Evolutionary conservation across 1,140 invertebrate species (phyloP), one percentile per base, ranked within the genome.

Genomic region (Drosophila asahinai): DNA sequence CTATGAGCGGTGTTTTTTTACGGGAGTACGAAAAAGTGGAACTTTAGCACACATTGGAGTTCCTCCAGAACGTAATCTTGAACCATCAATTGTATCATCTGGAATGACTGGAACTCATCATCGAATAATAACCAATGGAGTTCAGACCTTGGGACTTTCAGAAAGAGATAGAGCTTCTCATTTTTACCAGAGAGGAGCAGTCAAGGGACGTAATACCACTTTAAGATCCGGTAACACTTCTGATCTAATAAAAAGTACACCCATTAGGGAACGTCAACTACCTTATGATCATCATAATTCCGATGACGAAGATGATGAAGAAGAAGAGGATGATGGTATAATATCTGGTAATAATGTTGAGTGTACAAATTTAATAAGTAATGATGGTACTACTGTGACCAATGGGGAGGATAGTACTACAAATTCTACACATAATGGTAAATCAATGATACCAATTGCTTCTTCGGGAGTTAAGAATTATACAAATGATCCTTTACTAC

Each of bases 21-120:
- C 82, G 43, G 78, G 86, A 8, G 71, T 93, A n/a, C 74, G 92
- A 9, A 93, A 93, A 47, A 93, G 92, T 52, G 92, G 91, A 22
- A 93, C 92, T 8, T 58, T 92, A 3, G 91, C 80, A n/a, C 93
- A 80, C 45, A 89, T 93, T 65, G 58, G 38, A 42, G 40, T 62
- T 36, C 49, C 60, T 25, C 38, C 55, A 42, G 80, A 78, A 14
- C 68, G 70, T 22, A 66, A 51, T 64, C 36, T 65, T 5, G 62
- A 77, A 30, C 36, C 54, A 12, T 43, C 67, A 38, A 57, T 25
- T n/a, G 22, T 47, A 14, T 47, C 58, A 22, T 9, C 17, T 65
- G 74, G 54, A 14, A 49, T 61, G 40, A 42, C 40, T 5, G 54
- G 54, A 40, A 22, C 36, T 15, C 54, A 57, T 11, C 75, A 79